Conservation (phyloP, 2,113 vertebrate species). For the Phalacrocorax aristotelis region DNA sequence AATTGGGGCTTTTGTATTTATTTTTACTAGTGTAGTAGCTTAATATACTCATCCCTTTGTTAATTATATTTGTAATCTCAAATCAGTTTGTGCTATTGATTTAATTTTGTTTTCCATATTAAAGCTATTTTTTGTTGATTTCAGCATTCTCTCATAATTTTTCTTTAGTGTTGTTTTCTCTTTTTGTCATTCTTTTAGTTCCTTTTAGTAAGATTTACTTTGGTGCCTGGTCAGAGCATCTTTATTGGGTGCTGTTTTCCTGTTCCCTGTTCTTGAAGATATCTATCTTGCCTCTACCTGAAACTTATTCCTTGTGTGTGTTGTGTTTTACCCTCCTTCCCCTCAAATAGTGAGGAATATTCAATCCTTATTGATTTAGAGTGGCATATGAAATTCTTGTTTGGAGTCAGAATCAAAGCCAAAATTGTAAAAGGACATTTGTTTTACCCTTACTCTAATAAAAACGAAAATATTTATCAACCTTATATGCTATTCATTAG, state of each 20-base stretch:
- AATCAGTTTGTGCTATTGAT: neutral
- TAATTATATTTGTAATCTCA: neutral
- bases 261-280: neutral
- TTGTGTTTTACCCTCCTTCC: neutral
- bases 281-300: neutral
- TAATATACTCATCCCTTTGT: neutral
- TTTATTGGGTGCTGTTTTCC: neutral
- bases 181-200: neutral
- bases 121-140: neutral
- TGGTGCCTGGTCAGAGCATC: neutral
- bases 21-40: neutral
- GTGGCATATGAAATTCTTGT: neutral
- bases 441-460: neutral
- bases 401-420: neutral
- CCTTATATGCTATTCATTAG: constrained; percentile 13
- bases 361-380: neutral
- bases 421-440: neutral
- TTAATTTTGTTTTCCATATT: neutral
- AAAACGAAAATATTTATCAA: constrained; percentile 26
- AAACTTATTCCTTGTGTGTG: neutral
- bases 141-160: neutral
- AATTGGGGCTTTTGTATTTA: neutral
- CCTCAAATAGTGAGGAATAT: neutral
- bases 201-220: neutral
- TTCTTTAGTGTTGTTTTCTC: neutral